Percentiles rank a stretch among this genome's conserved stretches.
Conservation (phyloP, 2,888 invertebrate species). For the Cephus spinipes region DNA sequence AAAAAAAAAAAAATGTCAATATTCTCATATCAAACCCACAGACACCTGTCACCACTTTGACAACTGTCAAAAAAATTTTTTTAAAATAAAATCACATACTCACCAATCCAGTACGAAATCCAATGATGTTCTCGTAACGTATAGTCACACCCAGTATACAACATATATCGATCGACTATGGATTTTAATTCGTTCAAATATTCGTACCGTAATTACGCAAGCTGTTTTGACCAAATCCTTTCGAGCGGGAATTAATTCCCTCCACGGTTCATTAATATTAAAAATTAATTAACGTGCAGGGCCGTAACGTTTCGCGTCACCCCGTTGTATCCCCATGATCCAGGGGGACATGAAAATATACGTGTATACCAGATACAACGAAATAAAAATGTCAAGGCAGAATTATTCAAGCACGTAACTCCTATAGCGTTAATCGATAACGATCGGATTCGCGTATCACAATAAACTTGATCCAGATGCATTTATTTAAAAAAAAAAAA, state of each 20-base stretch:
- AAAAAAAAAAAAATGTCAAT: background rate
- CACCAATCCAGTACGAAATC: background rate
- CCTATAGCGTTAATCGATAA: constrained; percentile 13
- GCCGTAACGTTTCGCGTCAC: background rate
- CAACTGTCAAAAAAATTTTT: background rate
- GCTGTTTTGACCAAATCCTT: background rate
- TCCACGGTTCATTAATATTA: constrained; percentile 1
- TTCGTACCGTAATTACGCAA: background rate
- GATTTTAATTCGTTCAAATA: background rate
- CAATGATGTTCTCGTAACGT: background rate
- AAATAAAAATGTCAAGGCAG: constrained; percentile 19
- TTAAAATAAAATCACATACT: background rate
- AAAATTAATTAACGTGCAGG: constrained; percentile 3
- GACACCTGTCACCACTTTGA: background rate
- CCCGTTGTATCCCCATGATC: background rate
- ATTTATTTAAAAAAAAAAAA: background rate
- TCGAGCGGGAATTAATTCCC: constrained; percentile 1
- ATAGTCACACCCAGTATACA: background rate
- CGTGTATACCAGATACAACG: background rate
- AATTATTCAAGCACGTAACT: constrained; percentile 1
- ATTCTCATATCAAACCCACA: background rate
- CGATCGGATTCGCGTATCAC: constrained; percentile 7
- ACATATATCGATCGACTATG: background rate
- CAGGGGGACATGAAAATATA: background rate
- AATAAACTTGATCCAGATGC: constrained; percentile 21